Evolutionary conservation across 2,113 vertebrate genomes (phyloP).

Genomic region (Psettodes erumei): DNA sequence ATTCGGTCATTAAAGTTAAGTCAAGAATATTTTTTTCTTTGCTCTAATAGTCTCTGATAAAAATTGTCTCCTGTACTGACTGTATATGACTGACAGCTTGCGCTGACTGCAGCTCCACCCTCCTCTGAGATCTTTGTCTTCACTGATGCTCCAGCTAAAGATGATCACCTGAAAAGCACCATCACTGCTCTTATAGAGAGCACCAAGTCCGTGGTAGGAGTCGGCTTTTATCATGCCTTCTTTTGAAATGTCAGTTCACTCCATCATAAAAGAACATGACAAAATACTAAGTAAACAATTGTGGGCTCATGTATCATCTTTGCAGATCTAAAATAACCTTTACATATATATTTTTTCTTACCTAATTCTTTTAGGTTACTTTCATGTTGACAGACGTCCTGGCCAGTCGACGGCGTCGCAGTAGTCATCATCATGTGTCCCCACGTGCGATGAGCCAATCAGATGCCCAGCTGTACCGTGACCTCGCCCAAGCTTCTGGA

Average conservation of each 20-base stretch:
- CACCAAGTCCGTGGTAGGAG: conserved; percentile 72
- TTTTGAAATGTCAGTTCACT: too few species aligned
- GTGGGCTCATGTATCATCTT: not conserved
- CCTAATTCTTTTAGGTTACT: conserved; percentile 65
- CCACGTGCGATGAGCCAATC: conserved; percentile 2
- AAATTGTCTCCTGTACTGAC: not conserved
- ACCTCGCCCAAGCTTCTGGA: conserved; percentile 74
- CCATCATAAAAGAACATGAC: not conserved
- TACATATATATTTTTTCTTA: not conserved
- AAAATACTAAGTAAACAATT: not conserved
- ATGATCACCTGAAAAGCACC: conserved; percentile 61
- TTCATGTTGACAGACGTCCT: conserved; percentile 73
- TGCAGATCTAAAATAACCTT: not conserved
- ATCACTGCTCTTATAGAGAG: conserved; percentile 72
- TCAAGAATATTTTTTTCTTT: not conserved
- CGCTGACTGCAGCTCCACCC: conserved; percentile 72
- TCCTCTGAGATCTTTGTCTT: conserved; percentile 81
- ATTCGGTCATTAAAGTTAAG: not conserved
- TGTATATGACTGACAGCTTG: conserved; percentile 61
- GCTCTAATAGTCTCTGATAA: not conserved
- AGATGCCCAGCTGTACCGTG: conserved; percentile 65
- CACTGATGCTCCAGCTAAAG: conserved; percentile 80
- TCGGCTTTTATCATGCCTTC: conserved; percentile 16
- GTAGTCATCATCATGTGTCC: not conserved
- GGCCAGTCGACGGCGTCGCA: conserved; percentile 26